Percentiles rank a stretch among this genome's conserved stretches.
Evolutionary conservation across 2,113 vertebrate genomes (phyloP).

Genomic region (Sebastes fasciatus): DNA sequence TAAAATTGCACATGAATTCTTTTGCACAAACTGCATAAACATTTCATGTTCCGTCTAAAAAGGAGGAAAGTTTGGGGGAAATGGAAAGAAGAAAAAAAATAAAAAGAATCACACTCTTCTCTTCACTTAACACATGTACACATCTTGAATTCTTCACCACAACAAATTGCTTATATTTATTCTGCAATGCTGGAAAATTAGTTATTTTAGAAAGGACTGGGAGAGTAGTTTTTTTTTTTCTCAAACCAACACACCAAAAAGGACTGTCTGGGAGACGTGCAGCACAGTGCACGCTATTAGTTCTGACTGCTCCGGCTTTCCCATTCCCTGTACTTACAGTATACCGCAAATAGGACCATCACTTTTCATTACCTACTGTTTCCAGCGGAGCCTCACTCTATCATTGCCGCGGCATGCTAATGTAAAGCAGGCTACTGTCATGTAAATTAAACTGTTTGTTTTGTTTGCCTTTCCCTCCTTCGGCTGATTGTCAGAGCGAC

Average conservation of each 20-base stretch:
- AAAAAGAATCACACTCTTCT: constrained; percentile 19
- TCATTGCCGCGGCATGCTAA: constrained; percentile 75
- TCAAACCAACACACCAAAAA: constrained; percentile 39
- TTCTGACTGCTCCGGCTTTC: constrained; percentile 60
- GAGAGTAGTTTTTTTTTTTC: constrained; percentile 11
- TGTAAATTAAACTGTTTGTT: constrained; percentile 83
- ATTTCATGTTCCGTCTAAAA: constrained; percentile 62
- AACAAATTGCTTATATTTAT: constrained; percentile 67
- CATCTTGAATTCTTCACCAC: constrained; percentile 49
- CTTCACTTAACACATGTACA: constrained; percentile 51
- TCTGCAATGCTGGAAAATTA: constrained; percentile 49
- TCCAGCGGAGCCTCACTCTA: constrained; percentile 74
- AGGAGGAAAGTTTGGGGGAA: constrained; percentile 43
- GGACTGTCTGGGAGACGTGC: constrained; percentile 55
- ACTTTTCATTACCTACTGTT: constrained; percentile 78
- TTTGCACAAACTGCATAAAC: constrained; percentile 65
- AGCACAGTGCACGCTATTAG: constrained; percentile 58
- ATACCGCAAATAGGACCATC: constrained; percentile 73
- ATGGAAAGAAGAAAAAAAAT: constrained; percentile 24
- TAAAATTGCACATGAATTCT: constrained; percentile 69
- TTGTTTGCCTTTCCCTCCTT: constrained; percentile 77
- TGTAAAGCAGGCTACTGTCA: constrained; percentile 79
- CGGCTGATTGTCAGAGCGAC: constrained; percentile 78
- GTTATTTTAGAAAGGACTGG: constrained; percentile 37
- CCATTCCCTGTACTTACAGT: constrained; percentile 72